These are phyloP conservation scores for Oryctolagus cuniculus DNA, from an alignment of 2,113 vertebrate species.

Conservation along the genomic window mOryCun1.1 NC_091436.1:116459001-116459500, in stretches of 20 bases:
- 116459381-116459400: background rate
- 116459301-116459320: background rate
- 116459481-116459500: background rate
- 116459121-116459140: background rate
- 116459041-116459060: background rate
- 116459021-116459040: background rate
- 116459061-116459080: background rate
- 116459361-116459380: background rate
- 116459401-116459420: background rate
- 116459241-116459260: background rate
- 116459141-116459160: background rate
- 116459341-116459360: background rate
- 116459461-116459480: background rate
- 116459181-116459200: background rate
- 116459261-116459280: background rate
- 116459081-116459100: background rate
- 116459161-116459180: background rate
- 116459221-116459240: background rate
- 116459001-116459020: background rate
- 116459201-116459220: background rate
- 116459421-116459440: background rate
- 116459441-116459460: background rate
- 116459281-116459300: background rate
- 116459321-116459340: background rate
- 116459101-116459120: background rate